These are phyloP conservation scores for Sorex maritimensis DNA, from an alignment of 2,797 vertebrate genomes.

Conservation along the genomic window DNA sequence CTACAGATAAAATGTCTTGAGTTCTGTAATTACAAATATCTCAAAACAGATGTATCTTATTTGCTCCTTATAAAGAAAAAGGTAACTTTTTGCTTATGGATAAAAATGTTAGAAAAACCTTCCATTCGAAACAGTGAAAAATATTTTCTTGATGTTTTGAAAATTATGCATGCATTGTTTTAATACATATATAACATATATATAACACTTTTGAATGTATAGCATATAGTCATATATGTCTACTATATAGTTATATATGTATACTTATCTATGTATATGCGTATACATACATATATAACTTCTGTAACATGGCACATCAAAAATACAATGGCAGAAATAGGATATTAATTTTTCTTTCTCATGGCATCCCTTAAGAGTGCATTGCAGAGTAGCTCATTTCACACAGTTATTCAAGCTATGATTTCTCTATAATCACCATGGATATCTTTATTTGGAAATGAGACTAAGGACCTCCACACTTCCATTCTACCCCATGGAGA, in stretches of 20 bases:
- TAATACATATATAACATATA: not conserved
- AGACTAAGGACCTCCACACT: no score
- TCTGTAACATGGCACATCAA: not conserved
- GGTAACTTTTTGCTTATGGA: not conserved
- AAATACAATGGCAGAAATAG: no score
- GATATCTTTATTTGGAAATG: no score
- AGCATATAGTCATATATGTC: not conserved
- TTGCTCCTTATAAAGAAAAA: not conserved
- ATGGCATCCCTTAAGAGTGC: not conserved
- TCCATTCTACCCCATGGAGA: no score
- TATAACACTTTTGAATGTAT: not conserved
- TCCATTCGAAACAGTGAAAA: conserved; percentile 9
- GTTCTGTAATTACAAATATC: not conserved
- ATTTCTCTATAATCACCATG: no score
- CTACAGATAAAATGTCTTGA: not conserved
- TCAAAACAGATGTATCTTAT: conserved; percentile 29
- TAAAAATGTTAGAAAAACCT: conserved; percentile 35
- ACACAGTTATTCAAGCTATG: no score
- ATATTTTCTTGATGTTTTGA: not conserved
- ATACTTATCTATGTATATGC: not conserved
- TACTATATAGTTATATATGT: not conserved
- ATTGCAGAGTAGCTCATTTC: no score
- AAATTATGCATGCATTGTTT: not conserved
- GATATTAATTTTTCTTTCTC: not conserved
- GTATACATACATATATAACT: not conserved